These are phyloP conservation scores for Guaruba guarouba DNA, from an alignment of 2,113 vertebrate genomes.

Conservation along the genomic window DNA sequence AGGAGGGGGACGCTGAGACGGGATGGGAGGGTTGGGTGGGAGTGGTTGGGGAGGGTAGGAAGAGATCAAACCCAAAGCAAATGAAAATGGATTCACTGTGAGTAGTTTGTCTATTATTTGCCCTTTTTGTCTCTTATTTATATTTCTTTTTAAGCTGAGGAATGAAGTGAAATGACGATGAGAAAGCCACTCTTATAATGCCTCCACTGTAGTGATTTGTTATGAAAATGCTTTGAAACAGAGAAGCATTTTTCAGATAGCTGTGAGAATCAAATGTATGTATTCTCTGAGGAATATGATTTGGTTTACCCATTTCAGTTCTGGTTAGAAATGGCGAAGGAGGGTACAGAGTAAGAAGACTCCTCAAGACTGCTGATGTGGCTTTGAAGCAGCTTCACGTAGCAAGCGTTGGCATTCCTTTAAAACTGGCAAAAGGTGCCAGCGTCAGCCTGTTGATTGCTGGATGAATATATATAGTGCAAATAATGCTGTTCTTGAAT, in stretches of 20 bases:
- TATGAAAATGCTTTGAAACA: not conserved
- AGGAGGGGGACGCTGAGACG: too few relatives aligned
- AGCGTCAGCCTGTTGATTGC: constrained; percentile 37
- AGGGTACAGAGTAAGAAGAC: not conserved
- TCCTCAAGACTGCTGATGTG: not conserved
- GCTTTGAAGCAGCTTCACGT: not conserved
- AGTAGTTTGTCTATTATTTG: not conserved
- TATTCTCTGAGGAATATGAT: not conserved
- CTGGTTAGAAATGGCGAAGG: not conserved
- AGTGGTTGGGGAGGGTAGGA: not conserved
- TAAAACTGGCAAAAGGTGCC: constrained; percentile 10
- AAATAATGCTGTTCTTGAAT: constrained; percentile 49
- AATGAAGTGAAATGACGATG: not conserved
- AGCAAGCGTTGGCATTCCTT: not conserved
- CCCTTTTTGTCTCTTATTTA: constrained; percentile 24
- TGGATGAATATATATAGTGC: constrained; percentile 26
- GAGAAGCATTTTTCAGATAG: not conserved
- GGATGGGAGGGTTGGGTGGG: too few relatives aligned
- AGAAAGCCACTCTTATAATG: not conserved
- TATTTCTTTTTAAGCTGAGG: constrained; percentile 10
- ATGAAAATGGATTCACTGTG: not conserved
- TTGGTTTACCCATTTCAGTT: not conserved
- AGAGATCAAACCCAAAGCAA: not conserved
- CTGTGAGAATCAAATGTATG: fast-evolving
- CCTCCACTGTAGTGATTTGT: not conserved